Evolutionary conservation across 2,888 invertebrate genomes (phyloP), one percentile per base, ranked within the genome.

Genomic region (Lasioglossum pauxillum): DNA sequence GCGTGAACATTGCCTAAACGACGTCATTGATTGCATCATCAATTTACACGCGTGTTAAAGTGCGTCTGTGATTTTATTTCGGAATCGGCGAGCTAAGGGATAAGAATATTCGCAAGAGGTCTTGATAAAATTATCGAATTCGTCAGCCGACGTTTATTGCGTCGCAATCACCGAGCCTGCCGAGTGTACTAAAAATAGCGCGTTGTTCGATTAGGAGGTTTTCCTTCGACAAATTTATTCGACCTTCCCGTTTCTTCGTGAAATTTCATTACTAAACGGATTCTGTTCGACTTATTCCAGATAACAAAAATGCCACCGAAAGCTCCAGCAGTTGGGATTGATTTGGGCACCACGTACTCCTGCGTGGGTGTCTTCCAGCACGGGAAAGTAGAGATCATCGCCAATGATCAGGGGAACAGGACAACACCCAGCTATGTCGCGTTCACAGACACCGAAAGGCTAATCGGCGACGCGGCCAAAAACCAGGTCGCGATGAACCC

Each of bases 361-460:
- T 98, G 98, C 94, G 98, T 98, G 74, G 98, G 98, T 91, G 98
- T 98, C n/a, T 98, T 97, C 96, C 97, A 98, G 94, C 97, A 98
- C 93, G 97, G 97, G 84, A 97, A 97, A 95, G 97, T 98, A 86
- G 97, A 98, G 94, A 98, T 98, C 94, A 98, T 98, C 94, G 98
- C 98, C 83, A 98, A 98, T 94, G 98, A 98, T 94, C 98, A 98
- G 95, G 98, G 98, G 87, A 98, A 98, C 95, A 96, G 98, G 78
- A 98, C 98, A 16, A 98, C 98, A 76, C 98, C 98, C 74, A 98
- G 98, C 88, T 98, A 98, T 95, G 98, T 98, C 76, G 98, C 98
- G 8, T 98, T 98, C 95, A 98, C 98, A 41, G 98, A 98, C 91
- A 97, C 97, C 5, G 98, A 98, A 95, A 96, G 98, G 75, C 96